These are phyloP conservation scores for Dysmachus trigonus DNA, from an alignment of 2,888 invertebrate species.

Conservation along the genomic window DNA sequence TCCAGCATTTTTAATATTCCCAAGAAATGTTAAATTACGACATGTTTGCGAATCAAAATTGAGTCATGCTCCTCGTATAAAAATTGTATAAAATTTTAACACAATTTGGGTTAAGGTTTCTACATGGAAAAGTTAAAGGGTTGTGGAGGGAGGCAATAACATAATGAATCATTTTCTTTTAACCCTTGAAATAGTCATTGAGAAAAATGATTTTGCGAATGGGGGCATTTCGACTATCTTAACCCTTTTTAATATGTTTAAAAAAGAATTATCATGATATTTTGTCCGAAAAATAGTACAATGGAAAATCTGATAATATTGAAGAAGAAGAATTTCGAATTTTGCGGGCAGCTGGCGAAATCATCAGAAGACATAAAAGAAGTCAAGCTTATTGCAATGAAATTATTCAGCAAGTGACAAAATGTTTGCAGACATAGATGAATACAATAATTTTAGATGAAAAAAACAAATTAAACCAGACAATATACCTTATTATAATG, in stretches of 20 bases:
- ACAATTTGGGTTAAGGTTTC: too few species aligned
- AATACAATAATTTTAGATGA: not conserved
- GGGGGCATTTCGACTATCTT: too few species aligned
- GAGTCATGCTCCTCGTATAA: too few species aligned
- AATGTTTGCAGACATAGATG: not conserved
- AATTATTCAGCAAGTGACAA: conserved; percentile 10
- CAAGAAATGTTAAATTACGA: too few species aligned
- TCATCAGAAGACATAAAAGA: not conserved
- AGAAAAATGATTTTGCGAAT: too few species aligned
- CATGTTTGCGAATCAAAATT: too few species aligned
- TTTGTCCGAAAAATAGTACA: not conserved
- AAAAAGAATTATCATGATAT: not conserved
- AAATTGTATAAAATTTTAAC: too few species aligned
- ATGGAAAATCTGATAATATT: not conserved
- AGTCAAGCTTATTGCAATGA: not conserved
- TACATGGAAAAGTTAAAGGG: too few species aligned
- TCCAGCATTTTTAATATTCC: too few species aligned
- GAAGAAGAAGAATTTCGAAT: conserved; percentile 4
- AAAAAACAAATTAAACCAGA: not conserved
- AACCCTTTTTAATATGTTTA: not conserved
- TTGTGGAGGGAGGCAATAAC: too few species aligned
- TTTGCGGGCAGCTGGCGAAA: not conserved
- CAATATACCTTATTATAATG: not conserved
- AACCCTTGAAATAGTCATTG: too few species aligned
- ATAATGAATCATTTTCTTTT: too few species aligned